Conservation (phyloP, 1,140 invertebrate genomes). For the Asobara japonica region DNA sequence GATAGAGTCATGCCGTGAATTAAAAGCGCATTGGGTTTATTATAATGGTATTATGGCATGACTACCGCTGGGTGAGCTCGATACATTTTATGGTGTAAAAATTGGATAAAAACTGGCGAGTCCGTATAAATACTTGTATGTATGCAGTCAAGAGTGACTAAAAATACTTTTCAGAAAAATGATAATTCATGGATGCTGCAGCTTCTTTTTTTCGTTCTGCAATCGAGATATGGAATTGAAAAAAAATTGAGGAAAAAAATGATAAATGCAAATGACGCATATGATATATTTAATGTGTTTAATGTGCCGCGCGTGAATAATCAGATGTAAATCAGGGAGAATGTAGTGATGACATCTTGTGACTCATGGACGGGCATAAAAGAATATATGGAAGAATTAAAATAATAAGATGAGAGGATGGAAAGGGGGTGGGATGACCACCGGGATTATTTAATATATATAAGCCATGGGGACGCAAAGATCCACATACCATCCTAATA, state of each 20-base stretch:
- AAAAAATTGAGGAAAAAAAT: too few species aligned
- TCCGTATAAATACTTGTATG: too few species aligned
- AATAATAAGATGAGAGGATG: slow-evolving; percentile 15
- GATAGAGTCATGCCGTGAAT: slow-evolving; percentile 52
- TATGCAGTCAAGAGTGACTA: too few species aligned
- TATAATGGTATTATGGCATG: slow-evolving; percentile 60
- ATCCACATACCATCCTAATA: slow-evolving; percentile 58
- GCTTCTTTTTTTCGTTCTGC: too few species aligned
- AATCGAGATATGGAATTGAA: too few species aligned
- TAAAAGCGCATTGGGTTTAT: slow-evolving; percentile 58
- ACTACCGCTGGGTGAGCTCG: slow-evolving; percentile 13
- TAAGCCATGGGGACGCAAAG: not conserved
- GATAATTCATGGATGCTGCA: too few species aligned
- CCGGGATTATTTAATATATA: slow-evolving; percentile 30
- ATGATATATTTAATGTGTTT: too few species aligned
- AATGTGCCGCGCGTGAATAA: not conserved
- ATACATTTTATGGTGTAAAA: not conserved
- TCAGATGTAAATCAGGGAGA: not conserved
- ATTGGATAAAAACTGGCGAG: not conserved
- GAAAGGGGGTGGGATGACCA: slow-evolving; percentile 17
- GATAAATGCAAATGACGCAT: too few species aligned
- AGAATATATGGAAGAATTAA: slow-evolving; percentile 13
- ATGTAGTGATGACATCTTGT: slow-evolving; percentile 49
- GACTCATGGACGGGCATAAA: slow-evolving; percentile 43
- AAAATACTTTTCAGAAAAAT: too few species aligned